phyloP scores from a whole-genome alignment of 2,113 vertebrate species.

The Myrmophylax atrothorax region DNA sequence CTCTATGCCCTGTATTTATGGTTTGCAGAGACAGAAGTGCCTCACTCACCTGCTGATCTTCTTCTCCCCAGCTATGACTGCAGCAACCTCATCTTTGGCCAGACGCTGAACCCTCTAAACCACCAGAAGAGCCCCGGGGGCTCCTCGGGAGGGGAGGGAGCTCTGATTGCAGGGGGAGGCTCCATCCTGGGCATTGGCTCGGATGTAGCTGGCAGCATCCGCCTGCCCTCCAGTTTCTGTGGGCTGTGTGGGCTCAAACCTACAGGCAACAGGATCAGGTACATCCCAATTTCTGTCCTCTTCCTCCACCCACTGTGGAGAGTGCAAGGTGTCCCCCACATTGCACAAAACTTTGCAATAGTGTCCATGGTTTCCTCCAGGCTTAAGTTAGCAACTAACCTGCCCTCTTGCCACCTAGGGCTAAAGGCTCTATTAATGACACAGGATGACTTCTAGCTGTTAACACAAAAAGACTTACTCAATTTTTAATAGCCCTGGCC shows the following conservation, averaged over 20 bases:
- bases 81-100: constrained; percentile 54
- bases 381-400: neutral
- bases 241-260: constrained; percentile 74
- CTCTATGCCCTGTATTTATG: neutral
- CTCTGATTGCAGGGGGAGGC: constrained; percentile 72
- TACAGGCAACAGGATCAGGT: constrained; percentile 73
- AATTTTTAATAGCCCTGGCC: neutral
- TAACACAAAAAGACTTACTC: neutral
- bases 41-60: neutral
- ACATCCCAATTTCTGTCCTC: neutral
- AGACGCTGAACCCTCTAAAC: constrained; percentile 54
- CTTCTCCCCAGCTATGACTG: neutral
- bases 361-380: neutral
- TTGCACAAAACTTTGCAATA: neutral
- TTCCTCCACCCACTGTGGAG: neutral
- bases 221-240: constrained; percentile 72
- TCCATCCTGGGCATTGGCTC: constrained; percentile 76
- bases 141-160: constrained; percentile 78
- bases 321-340: neutral
- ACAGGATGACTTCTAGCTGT: neutral
- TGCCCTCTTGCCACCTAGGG: neutral
- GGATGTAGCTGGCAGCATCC: constrained; percentile 72
- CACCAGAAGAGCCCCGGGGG: constrained; percentile 64
- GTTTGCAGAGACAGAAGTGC: neutral
- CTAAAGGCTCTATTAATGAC: neutral